phyloP scores from a whole-genome alignment of 2,113 vertebrate genomes.

The Ptilorrhoa leucosticta region DNA sequence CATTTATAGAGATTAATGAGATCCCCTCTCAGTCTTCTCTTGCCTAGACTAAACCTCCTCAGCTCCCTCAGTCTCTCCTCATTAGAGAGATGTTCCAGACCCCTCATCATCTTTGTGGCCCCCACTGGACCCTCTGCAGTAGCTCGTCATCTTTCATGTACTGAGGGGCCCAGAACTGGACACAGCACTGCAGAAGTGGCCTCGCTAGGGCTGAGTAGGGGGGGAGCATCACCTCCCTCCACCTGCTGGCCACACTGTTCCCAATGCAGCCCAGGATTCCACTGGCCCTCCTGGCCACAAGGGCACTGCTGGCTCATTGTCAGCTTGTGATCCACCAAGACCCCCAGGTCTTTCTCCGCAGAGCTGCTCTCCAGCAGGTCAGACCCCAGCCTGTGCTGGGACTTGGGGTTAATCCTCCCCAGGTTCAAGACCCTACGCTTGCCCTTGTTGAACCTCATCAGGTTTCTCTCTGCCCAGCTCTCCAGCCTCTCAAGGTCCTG shows the following conservation, averaged over 20 bases:
- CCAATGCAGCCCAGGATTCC: not conserved
- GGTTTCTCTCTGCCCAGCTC: fast-evolving
- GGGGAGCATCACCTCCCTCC: not conserved
- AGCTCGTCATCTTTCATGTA: not conserved
- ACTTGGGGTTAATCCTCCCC: not conserved
- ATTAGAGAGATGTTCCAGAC: not conserved
- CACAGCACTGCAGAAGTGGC: not conserved
- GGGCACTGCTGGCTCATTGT: not conserved
- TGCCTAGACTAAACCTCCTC: not conserved
- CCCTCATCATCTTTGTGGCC: not conserved
- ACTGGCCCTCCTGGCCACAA: not conserved
- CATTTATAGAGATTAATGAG: not conserved
- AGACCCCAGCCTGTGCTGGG: not conserved
- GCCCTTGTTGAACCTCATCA: fast-evolving
- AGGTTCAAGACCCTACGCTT: fast-evolving
- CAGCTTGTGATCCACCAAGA: fast-evolving
- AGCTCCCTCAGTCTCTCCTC: not conserved
- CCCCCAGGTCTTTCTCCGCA: not conserved
- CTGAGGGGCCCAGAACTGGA: not conserved
- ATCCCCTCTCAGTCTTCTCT: not conserved
- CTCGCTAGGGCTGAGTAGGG: not conserved
- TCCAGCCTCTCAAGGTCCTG: not conserved
- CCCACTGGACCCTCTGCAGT: not conserved
- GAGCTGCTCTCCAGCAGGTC: not conserved
- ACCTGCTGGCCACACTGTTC: not conserved